Conservation (phyloP, 2,113 vertebrate genomes). For the Sinocyclocheilus rhinocerous region DNA sequence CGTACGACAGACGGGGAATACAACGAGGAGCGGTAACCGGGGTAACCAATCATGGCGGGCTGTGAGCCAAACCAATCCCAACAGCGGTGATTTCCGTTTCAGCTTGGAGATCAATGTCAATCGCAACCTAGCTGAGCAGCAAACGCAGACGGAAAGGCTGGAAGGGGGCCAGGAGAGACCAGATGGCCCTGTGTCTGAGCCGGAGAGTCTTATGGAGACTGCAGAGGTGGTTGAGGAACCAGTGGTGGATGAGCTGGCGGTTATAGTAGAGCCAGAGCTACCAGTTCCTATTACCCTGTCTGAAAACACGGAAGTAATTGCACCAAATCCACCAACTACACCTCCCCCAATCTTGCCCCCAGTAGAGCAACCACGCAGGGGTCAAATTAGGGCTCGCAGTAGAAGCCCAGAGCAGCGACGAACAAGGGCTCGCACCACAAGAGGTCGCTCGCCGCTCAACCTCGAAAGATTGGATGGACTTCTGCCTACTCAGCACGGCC, state of each 20-base stretch:
- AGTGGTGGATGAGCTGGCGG: conserved; percentile 76
- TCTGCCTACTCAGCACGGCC: conserved; percentile 76
- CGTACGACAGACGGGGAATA: conserved; percentile 95
- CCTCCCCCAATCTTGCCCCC: conserved; percentile 57
- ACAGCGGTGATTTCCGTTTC: conserved; percentile 97
- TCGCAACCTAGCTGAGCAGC: conserved; percentile 87
- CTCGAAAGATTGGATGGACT: conserved; percentile 79
- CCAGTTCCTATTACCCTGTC: conserved; percentile 67
- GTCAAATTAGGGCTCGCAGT: conserved; percentile 90
- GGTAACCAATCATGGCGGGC: conserved; percentile 99
- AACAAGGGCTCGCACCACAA: conserved; percentile 88
- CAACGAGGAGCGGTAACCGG: conserved; percentile 92
- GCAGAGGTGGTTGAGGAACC: conserved; percentile 75
- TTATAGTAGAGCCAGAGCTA: conserved; percentile 78
- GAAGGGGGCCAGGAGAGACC: conserved; percentile 62
- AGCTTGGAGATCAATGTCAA: conserved; percentile 98
- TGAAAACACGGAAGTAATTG: conserved; percentile 62
- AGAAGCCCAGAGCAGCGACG: conserved; percentile 91
- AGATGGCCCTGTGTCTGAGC: conserved; percentile 23
- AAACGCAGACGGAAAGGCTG: conserved; percentile 77
- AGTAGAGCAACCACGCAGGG: conserved; percentile 77
- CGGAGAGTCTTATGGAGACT: conserved; percentile 63
- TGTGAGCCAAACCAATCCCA: conserved; percentile 97
- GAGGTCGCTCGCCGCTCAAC: conserved; percentile 91
- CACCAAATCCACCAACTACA: conserved; percentile 30